Evolutionary conservation across 2,797 vertebrate genomes (phyloP).

Genomic region (Schizopygopsis pylzovi): DNA sequence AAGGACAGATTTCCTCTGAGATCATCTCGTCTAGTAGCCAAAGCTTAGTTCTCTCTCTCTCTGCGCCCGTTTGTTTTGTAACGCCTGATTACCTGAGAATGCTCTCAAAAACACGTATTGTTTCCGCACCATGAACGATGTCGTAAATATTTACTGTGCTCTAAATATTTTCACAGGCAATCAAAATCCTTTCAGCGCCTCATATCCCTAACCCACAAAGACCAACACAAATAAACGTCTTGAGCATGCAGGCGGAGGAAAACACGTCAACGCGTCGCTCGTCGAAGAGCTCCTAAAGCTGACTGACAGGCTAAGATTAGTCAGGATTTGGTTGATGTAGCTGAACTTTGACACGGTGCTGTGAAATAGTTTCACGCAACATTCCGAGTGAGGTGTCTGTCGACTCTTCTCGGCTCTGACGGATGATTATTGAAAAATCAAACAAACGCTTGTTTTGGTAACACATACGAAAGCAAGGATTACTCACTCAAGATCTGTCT

Average conservation of each 20-base stretch:
- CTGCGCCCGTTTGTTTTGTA: constrained; percentile 74
- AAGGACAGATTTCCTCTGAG: constrained; percentile 59
- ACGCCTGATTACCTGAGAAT: constrained; percentile 79
- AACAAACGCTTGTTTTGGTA: constrained; percentile 57
- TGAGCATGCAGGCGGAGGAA: constrained; percentile 71
- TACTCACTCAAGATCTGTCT: constrained; percentile 25
- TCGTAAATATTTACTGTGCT: constrained; percentile 81
- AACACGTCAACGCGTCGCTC: constrained; percentile 77
- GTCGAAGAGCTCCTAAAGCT: constrained; percentile 71
- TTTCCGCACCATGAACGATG: constrained; percentile 77
- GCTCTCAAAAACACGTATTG: constrained; percentile 75
- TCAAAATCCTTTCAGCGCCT: constrained; percentile 79
- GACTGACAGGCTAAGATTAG: constrained; percentile 79
- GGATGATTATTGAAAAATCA: constrained; percentile 68
- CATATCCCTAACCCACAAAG: constrained; percentile 67
- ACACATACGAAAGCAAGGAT: not conserved
- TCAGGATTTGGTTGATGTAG: constrained; percentile 76
- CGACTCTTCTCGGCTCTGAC: constrained; percentile 70
- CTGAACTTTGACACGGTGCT: constrained; percentile 78
- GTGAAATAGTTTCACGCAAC: constrained; percentile 77
- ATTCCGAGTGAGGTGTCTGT: constrained; percentile 78
- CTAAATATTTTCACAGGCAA: constrained; percentile 80
- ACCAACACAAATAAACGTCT: constrained; percentile 75
- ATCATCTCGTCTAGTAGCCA: constrained; percentile 62
- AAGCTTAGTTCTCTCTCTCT: constrained; percentile 38